Evolutionary conservation across 1,140 invertebrate genomes (phyloP).

Genomic region (Nephila pilipes): DNA sequence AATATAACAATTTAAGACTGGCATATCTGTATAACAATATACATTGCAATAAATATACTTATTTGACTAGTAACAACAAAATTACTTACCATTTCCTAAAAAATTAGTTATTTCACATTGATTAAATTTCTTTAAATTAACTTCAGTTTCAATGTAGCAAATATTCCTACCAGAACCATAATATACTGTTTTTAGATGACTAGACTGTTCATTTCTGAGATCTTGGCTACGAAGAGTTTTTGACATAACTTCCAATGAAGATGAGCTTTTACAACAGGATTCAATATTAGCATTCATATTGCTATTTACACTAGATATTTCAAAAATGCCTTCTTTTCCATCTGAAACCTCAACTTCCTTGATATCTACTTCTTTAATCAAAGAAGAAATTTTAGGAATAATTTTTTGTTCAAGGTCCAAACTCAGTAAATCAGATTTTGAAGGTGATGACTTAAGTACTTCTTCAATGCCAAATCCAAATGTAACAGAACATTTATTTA

Average conservation of each 20-base stretch:
- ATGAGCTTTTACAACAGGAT: conserved; percentile 36
- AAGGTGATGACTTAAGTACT: conserved; percentile 28
- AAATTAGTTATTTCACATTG: conserved; percentile 44
- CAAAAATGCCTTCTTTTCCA: conserved; percentile 14
- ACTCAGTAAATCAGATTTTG: neutral
- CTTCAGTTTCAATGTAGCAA: conserved; percentile 52
- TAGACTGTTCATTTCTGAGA: conserved; percentile 62
- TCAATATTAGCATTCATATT: conserved; percentile 3
- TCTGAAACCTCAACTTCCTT: neutral
- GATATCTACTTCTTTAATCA: neutral
- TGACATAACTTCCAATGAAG: conserved; percentile 26
- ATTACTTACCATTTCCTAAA: conserved; percentile 47
- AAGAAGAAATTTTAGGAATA: too few relatives aligned
- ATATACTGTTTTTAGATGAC: conserved; percentile 49
- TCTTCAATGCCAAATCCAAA: conserved; percentile 69
- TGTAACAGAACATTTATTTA: conserved; percentile 22
- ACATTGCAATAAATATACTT: neutral
- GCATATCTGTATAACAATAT: neutral
- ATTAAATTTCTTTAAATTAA: conserved; percentile 68
- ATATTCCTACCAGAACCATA: conserved; percentile 43
- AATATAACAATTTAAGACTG: too few relatives aligned
- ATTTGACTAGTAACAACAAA: neutral
- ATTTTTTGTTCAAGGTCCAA: neutral
- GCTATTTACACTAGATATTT: conserved; percentile 54
- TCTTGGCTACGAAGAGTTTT: conserved; percentile 45